Base-by-base conservation (phyloP, 2,113 vertebrate species). In the Onychorhynchus coronatus region DNA sequence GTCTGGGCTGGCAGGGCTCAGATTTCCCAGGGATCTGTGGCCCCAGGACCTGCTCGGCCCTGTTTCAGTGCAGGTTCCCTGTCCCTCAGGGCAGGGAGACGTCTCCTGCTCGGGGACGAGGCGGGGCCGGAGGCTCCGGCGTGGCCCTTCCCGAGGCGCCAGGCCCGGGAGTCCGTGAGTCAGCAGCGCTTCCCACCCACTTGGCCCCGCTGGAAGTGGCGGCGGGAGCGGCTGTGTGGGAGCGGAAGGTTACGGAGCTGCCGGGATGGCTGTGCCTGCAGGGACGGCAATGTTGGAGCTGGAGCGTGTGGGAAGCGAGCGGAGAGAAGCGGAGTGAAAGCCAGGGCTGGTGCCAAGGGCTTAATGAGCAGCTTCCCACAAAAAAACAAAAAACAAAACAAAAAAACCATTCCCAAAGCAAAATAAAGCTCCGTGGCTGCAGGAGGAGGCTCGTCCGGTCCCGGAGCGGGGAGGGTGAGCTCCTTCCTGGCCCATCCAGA, bases 141-240 rank as follows among this genome's bases (percentile, higher is more conserved):
- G 46, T 75, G 88, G 79, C 52, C 14, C 55, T 17, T 6, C 4
- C 42, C 5, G 2, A 49, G 77, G 92, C 3, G 3, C 62, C 11
- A 20, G 42, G 82, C 82, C 67, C 56, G 35, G 95, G 95, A 95
- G 83, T 97, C 95, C 56, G 35, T 96, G 95, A 95, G 83, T 97
- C 95, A 95, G 94, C 92, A 58, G 55, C 35, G 44, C 6, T 83
- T 72, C 13, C 80, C 95, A 86, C 96, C 94, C 92, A 91, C 91
- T 28, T 18, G 86, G 92, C 75, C 91, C 53, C 37, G 24, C 70
- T 94, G 91, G 71, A 87, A 96, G 89, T 28, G 83, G 20, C 31
- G 41, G 78, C 77, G 53, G 67, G 72, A 66, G 39, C 24, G 53
- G 93, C 63, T 67, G 88, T 44, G 88, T 91, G 95, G 86, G 93